Evolutionary conservation across 92 coral and sea anemone species (phyloP).

Genomic region (Parazoanthus atlanticus): DNA sequence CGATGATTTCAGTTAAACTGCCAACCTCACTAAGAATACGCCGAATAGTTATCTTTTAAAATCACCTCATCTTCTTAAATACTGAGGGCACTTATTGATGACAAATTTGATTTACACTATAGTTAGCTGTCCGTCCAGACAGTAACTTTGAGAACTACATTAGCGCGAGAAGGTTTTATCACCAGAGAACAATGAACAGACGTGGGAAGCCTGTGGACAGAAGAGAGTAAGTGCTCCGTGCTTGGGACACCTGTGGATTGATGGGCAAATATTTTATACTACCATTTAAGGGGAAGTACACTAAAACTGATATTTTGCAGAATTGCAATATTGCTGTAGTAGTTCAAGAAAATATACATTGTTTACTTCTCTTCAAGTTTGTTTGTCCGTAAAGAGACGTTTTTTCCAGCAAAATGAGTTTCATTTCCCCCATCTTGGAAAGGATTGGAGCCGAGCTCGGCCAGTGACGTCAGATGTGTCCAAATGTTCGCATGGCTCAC

Average conservation of each 20-base stretch:
- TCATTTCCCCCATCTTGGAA: too few species aligned
- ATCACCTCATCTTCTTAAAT: background rate
- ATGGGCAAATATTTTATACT: background rate
- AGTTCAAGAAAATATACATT: too few species aligned
- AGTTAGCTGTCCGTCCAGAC: conserved; percentile 75
- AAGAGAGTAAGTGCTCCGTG: conserved; percentile 74
- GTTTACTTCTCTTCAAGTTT: too few species aligned
- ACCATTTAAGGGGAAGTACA: background rate
- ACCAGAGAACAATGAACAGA: conserved; percentile 88
- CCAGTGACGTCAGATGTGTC: too few species aligned
- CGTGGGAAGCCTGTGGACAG: conserved; percentile 86
- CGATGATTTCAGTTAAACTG: background rate
- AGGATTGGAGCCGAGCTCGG: too few species aligned
- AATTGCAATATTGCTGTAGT: too few species aligned
- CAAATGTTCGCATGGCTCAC: too few species aligned
- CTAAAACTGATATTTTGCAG: background rate
- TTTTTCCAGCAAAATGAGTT: too few species aligned
- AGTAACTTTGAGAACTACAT: conserved; percentile 86
- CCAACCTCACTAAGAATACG: background rate
- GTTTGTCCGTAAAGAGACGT: too few species aligned
- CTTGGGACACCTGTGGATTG: background rate
- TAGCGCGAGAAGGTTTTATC: conserved; percentile 90
- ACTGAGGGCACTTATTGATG: background rate
- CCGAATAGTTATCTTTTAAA: too few species aligned
- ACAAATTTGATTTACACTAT: background rate